Conservation (phyloP, 2,113 vertebrate species). For the Ailurus styani region DNA sequence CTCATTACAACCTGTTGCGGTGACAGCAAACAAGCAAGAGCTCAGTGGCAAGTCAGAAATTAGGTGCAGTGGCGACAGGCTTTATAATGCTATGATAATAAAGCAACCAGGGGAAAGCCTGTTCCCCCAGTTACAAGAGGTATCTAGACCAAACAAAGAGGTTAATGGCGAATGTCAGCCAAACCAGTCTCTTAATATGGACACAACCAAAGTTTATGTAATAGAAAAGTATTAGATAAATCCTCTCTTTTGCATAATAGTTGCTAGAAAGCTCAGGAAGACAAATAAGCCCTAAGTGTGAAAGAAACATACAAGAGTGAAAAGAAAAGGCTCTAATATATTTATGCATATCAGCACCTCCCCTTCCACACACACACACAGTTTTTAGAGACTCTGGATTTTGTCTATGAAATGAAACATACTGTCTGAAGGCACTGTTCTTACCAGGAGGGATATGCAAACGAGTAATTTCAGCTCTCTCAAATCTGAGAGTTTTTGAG, state of each 20-base stretch:
- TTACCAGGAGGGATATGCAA: not conserved
- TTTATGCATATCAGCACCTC: not conserved
- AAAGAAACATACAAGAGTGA: not conserved
- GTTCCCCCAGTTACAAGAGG: accelerated
- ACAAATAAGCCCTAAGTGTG: not conserved
- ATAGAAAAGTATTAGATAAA: not conserved
- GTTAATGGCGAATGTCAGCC: too few relatives aligned
- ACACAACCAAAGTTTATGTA: not conserved
- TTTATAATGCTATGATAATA: not conserved
- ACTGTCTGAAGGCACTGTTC: not conserved
- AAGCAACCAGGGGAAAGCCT: not conserved
- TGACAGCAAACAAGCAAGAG: not conserved
- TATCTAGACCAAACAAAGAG: not conserved
- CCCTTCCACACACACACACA: not conserved
- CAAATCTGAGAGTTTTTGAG: not conserved
- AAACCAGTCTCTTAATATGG: not conserved
- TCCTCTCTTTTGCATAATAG: not conserved
- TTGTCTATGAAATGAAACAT: not conserved
- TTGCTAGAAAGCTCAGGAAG: not conserved
- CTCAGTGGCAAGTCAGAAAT: not conserved
- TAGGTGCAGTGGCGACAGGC: not conserved
- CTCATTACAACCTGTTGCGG: conserved; percentile 93
- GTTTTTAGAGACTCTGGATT: not conserved
- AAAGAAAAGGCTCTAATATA: not conserved
- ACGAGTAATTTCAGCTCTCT: not conserved